These are phyloP conservation scores for Acanthosepion esculentum DNA, from an alignment of 2,888 invertebrate genomes.

Conservation along the genomic window DNA sequence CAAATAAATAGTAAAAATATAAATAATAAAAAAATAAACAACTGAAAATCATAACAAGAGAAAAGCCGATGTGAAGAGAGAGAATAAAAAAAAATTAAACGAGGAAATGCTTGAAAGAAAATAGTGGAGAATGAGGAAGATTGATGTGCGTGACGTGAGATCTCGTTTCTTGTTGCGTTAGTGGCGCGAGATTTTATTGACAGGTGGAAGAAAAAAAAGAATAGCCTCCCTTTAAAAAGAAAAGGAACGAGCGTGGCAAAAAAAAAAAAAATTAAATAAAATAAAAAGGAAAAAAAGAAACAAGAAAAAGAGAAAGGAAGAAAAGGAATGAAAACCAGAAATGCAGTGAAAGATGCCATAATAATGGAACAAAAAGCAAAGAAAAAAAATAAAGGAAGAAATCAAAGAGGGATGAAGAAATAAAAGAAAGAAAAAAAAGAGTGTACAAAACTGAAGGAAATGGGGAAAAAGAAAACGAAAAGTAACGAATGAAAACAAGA, in stretches of 20 bases:
- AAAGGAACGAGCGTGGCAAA: not conserved
- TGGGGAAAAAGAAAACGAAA: not conserved
- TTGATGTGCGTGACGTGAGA: constrained; percentile 15
- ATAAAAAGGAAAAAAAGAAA: not conserved
- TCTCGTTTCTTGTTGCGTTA: constrained; percentile 33
- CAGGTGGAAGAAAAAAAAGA: not conserved
- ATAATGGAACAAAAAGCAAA: not conserved
- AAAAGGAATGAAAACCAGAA: not conserved
- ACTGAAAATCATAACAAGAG: not conserved
- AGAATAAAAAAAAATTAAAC: not conserved
- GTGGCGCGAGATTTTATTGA: constrained; percentile 23
- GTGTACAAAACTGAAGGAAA: not conserved
- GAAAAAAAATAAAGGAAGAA: not conserved
- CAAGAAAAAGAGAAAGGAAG: not conserved
- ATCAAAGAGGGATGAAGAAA: not conserved
- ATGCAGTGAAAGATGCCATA: too few relatives aligned
- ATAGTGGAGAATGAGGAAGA: not conserved
- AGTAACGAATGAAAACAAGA: not conserved
- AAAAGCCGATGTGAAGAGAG: not conserved
- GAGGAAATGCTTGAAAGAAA: not conserved
- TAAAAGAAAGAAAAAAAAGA: not conserved
- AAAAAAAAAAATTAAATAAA: not conserved
- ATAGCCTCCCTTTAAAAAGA: not conserved
- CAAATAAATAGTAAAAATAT: not conserved
- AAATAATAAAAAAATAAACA: not conserved